Conservation (phyloP, 2,888 invertebrate genomes). For the Papilio protenor region DNA sequence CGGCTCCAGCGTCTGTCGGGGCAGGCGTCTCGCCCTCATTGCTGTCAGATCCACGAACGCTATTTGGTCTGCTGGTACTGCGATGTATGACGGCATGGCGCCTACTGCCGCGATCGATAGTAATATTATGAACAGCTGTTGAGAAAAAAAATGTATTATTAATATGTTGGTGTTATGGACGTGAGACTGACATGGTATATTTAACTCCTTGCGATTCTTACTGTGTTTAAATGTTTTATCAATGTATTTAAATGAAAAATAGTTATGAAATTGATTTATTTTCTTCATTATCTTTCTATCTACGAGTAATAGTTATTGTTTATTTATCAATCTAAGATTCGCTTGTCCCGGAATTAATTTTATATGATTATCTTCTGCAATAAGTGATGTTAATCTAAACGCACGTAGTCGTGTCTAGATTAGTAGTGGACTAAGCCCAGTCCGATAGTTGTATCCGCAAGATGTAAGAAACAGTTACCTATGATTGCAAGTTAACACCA, state of each 20-base stretch:
- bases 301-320: no score
- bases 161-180: not conserved
- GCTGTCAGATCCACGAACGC: constrained; percentile 83
- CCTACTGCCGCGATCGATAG: constrained; percentile 61
- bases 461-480: not conserved
- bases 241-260: no score
- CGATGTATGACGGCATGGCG: constrained; percentile 85
- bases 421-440: not conserved
- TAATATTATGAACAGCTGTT: constrained; percentile 67
- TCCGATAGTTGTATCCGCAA: not conserved
- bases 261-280: no score
- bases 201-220: no score
- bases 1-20: constrained; percentile 68
- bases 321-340: no score
- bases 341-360: no score
- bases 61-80: constrained; percentile 85
- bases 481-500: constrained; percentile 24
- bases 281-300: no score
- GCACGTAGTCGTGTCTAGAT: no score
- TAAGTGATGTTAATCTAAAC: no score
- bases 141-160: constrained; percentile 34
- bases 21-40: constrained; percentile 66
- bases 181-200: not conserved
- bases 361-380: no score
- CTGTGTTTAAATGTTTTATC: no score